Percentiles rank a stretch among this genome's conserved stretches.
phyloP scores from a whole-genome alignment of 1,140 invertebrate genomes.

The Drosophila sechellia region DNA sequence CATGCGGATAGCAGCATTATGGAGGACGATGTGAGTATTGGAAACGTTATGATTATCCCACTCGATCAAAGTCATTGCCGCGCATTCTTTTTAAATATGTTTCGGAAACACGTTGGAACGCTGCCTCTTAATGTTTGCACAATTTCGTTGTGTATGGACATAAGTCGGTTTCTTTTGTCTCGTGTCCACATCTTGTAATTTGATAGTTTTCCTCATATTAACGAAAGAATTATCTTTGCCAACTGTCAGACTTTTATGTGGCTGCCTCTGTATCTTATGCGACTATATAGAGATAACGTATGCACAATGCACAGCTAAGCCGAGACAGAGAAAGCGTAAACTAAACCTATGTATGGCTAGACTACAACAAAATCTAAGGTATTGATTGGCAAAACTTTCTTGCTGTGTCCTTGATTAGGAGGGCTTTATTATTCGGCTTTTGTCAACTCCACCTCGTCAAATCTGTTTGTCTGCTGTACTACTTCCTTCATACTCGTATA shows the following conservation, averaged over 20 bases:
- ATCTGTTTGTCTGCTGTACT: constrained; percentile 32
- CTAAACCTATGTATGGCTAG: constrained; percentile 19
- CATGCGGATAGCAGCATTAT: constrained; percentile 83
- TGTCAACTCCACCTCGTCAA: constrained; percentile 31
- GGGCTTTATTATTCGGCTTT: constrained; percentile 1
- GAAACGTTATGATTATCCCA: constrained; percentile 40
- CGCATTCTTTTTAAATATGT: constrained; percentile 71
- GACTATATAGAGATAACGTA: constrained; percentile 69
- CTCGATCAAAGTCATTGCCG: constrained; percentile 41
- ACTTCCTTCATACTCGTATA: no score
- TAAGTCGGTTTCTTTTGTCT: constrained; percentile 16
- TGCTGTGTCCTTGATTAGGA: constrained; percentile 16
- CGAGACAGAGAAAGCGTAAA: constrained; percentile 26
- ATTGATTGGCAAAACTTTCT: constrained; percentile 2
- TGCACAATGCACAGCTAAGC: constrained; percentile 14
- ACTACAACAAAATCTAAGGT: constrained; percentile 14
- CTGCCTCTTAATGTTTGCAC: constrained; percentile 41
- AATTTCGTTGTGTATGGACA: constrained; percentile 49
- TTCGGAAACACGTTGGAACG: constrained; percentile 16
- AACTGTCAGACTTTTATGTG: constrained; percentile 52
- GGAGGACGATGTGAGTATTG: constrained; percentile 78
- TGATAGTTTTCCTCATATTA: constrained; percentile 72
- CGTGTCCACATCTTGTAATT: constrained; percentile 74
- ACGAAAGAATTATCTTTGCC: constrained; percentile 57
- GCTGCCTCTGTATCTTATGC: neutral